phyloP scores from a whole-genome alignment of 2,113 vertebrate species.

The Mellivora capensis region DNA sequence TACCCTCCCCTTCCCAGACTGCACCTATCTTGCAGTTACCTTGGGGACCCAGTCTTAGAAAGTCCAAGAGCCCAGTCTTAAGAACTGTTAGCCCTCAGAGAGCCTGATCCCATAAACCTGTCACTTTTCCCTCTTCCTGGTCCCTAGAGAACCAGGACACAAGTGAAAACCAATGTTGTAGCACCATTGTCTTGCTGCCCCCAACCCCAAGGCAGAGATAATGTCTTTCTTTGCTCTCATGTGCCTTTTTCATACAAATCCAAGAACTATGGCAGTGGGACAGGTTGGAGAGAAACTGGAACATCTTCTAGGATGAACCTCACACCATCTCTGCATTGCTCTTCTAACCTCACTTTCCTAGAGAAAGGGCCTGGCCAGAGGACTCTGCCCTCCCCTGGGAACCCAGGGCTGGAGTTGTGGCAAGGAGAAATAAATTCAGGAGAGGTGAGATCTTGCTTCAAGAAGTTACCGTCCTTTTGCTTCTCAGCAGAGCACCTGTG shows the following conservation, averaged over 20 bases:
- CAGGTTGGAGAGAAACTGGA: slow-evolving; percentile 16
- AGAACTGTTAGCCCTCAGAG: background rate
- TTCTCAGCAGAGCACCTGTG: background rate
- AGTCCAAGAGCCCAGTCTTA: background rate
- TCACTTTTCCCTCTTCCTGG: background rate
- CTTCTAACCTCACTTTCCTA: background rate
- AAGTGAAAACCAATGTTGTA: background rate
- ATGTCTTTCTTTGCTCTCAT: background rate
- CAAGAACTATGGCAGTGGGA: background rate
- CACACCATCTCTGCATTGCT: background rate
- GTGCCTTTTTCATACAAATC: background rate
- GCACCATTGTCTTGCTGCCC: background rate
- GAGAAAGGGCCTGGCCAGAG: background rate
- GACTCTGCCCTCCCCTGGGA: background rate
- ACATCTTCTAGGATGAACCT: background rate
- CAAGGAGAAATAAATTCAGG: background rate
- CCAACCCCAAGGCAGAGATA: background rate
- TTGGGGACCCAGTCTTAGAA: background rate
- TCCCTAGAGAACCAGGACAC: background rate
- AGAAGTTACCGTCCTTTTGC: background rate
- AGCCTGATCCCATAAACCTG: background rate
- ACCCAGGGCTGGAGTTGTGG: background rate
- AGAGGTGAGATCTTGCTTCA: background rate
- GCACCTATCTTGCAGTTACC: background rate
- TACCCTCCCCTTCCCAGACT: background rate